Evolutionary conservation across 2,888 invertebrate species (phyloP), one percentile per base, ranked within the genome.

Genomic region (Nemapogon koenigi): DNA sequence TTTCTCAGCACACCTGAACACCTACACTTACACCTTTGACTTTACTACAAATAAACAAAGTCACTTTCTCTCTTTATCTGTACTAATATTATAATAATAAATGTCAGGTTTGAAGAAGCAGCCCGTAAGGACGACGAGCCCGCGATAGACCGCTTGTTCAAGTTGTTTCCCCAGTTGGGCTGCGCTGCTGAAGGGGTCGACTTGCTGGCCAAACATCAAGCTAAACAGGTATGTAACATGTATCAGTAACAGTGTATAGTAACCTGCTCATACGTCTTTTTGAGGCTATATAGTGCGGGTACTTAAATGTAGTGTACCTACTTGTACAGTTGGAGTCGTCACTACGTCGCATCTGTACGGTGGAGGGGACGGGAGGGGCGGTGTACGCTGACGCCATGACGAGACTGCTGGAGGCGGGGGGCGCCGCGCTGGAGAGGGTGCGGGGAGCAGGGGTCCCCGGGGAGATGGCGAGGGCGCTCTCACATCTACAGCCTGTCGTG

Each of bases 101-200:
- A 4, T 30, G 6, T 81, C 86, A 52, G 93, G 58, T 97, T 98
- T 62, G 93, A 95, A 51, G 94, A 95, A 56, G 94, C 98, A 3
- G 91, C 97, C 0, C 84, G 86, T 39, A 86, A 85, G 36, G 91
- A 92, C 51, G 97, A 98, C 63, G 83, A 93, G 28, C 90, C 91
- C 0, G 90, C 91, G 0, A 91, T 97, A 13, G 96, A 97, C 61
- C 81, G 97, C 39, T 93, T 97, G 60, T 98, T 98, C 65, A 97
- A 97, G 68, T 88, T 99, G 54, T 99, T 97, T 69, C 98, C 99
- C 0, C 81, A 97, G 42, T 81, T 99, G 6, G 94, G 94, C 13
- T 89, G 93, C 69, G 92, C 97, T 43, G 86, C 90, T 27, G 91
- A 93, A 50, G 98, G 98, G 0, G 84, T 99, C 10, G 85, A 85